These are phyloP conservation scores for Lepus oiostolus DNA, from an alignment of 2,797 vertebrate species.

Conservation along the genomic window DNA sequence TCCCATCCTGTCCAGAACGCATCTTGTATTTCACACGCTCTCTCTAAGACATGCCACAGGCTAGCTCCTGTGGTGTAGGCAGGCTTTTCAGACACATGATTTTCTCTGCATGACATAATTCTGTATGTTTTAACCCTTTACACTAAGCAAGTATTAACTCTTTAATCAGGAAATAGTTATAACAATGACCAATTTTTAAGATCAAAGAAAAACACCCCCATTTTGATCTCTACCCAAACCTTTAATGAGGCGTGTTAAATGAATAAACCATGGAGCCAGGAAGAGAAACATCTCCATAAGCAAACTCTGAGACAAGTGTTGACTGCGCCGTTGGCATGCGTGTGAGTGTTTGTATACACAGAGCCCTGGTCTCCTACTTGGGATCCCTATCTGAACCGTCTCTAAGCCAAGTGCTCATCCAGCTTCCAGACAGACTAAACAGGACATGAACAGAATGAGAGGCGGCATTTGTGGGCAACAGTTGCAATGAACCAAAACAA, in stretches of 20 bases:
- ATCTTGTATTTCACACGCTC: background rate
- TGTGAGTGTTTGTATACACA: background rate
- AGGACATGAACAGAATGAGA: background rate
- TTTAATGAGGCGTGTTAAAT: background rate
- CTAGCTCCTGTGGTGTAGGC: background rate
- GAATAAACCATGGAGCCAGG: background rate
- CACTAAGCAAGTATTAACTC: background rate
- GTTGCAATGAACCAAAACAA: background rate
- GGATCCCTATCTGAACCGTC: background rate
- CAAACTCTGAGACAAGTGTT: background rate
- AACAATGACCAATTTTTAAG: background rate
- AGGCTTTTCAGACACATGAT: background rate
- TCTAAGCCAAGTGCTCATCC: background rate
- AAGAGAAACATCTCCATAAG: background rate
- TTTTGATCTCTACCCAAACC: background rate
- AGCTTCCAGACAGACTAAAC: background rate
- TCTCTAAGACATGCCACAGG: background rate
- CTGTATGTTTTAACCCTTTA: background rate
- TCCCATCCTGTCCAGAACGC: too few relatives aligned
- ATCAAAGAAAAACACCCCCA: background rate
- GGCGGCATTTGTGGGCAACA: background rate
- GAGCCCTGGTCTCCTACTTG: too few relatives aligned
- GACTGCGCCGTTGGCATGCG: background rate
- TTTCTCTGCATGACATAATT: background rate
- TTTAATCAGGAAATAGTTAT: background rate